These are phyloP conservation scores for Eulemur rufifrons DNA, from an alignment of 2,113 vertebrate species.

Conservation along the genomic window DNA sequence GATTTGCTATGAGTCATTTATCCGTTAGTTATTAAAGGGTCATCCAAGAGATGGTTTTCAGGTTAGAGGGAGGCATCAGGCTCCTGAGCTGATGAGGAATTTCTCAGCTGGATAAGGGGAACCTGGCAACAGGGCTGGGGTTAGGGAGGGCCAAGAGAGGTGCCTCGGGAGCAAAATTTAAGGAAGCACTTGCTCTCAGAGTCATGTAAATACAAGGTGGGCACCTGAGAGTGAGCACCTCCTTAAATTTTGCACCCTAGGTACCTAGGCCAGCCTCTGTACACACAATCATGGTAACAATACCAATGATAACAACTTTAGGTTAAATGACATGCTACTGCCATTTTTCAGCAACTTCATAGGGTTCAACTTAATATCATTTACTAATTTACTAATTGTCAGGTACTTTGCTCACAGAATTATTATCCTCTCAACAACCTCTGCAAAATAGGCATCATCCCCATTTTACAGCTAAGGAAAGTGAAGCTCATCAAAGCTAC, in stretches of 20 bases:
- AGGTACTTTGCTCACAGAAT: not conserved
- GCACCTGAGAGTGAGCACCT: not conserved
- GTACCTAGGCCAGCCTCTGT: not conserved
- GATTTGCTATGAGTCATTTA: conserved; percentile 25
- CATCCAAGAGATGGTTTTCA: conserved; percentile 34
- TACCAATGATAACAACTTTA: not conserved
- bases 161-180: not conserved
- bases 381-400: not conserved
- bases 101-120: conserved; percentile 9
- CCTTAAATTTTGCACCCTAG: not conserved
- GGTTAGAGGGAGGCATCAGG: conserved; percentile 31
- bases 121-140: not conserved
- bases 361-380: not conserved
- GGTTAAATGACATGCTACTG: not conserved
- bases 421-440: not conserved
- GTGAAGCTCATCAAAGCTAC: not conserved
- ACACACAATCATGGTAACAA: not conserved
- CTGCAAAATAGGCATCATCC: not conserved
- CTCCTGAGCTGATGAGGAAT: conserved; percentile 13
- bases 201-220: not conserved
- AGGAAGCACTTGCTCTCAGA: not conserved
- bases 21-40: not conserved
- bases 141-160: not conserved
- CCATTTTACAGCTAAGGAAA: not conserved
- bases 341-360: not conserved